Base-by-base conservation (phyloP, 2,888 invertebrate genomes). In the Drosophila aldrichi region DNA sequence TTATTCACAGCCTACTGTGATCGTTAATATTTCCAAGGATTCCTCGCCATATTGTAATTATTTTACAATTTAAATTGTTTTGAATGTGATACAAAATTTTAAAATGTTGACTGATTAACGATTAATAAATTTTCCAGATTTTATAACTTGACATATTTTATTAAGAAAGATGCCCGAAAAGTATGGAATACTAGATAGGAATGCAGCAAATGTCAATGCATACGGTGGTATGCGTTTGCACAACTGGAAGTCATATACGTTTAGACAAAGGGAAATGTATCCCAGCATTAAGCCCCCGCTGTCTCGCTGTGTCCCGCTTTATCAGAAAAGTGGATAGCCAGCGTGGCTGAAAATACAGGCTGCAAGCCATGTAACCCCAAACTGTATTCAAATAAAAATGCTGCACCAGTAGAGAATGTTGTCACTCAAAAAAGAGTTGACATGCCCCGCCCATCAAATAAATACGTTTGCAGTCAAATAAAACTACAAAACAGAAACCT, bases 201-300 rank as follows among this genome's bases (percentile, higher is more conserved):
- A 14, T n/a, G 9, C 9, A 25, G 2, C 32, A 0, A 22, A 43
- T n/a, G 32, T 49, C 3, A 55, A 49, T 10, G 29, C 41, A 3
- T 75, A 57, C 40, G 56, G 69, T 60, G 40, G 60, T 1, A 64
- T 60, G 44, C 51, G 44, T 7, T 2, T 46, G 20, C 58, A 74
- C 12, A 52, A 60, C 16, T 61, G 48, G 41, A 70, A 64, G 32
- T 1, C 36, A 0, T 54, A 25, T 22, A 14, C 55, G 4, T 61
- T 32, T 34, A 41, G 12, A 0, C 22, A 14, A 12, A 2, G 14
- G 2, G 70, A 75, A 43, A 41, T 10, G 0, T 75, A 70, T 20
- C 46, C 54, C 1, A 63, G 20, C n/a, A 40, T 69, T 20, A 51
- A n/a, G 20, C 60, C 56, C 1, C 51, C 51, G 0, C 3, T 12